These are phyloP conservation scores for Sylvietta virens DNA, from an alignment of 2,113 vertebrate genomes.

Conservation along the genomic window DNA sequence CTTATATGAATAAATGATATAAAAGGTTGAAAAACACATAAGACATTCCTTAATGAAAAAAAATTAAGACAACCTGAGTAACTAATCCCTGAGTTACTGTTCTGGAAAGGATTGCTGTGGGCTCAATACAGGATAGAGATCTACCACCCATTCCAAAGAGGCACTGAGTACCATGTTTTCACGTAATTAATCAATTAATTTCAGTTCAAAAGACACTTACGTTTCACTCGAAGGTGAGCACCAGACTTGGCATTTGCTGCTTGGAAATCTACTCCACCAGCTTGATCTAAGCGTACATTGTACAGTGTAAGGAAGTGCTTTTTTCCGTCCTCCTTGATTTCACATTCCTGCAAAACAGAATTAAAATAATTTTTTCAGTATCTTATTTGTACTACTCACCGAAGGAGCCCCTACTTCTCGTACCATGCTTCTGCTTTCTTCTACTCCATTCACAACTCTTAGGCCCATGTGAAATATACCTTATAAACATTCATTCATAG, in stretches of 20 bases:
- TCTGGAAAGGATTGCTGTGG: neutral
- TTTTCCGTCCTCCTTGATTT: constrained; percentile 92
- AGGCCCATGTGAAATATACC: neutral
- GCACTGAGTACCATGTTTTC: neutral
- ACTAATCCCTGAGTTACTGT: neutral
- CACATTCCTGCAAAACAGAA: constrained; percentile 82
- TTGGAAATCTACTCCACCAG: constrained; percentile 88
- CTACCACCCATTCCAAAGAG: neutral
- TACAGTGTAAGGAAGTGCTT: constrained; percentile 85
- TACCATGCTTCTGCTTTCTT: neutral
- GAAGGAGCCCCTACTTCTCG: neutral
- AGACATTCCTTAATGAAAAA: neutral
- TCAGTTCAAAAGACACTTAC: constrained; percentile 66
- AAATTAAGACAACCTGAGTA: neutral
- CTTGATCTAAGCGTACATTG: constrained; percentile 88
- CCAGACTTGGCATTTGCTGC: constrained; percentile 93
- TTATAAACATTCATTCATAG: neutral
- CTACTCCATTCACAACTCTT: neutral
- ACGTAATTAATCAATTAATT: neutral
- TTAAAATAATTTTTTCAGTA: neutral
- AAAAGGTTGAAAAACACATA: neutral
- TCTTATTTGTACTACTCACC: neutral
- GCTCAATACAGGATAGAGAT: neutral
- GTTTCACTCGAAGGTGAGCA: constrained; percentile 95
- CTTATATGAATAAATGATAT: neutral